These are phyloP conservation scores for Lasioglossum malachurum DNA, from an alignment of 2,888 invertebrate genomes.

Conservation along the genomic window DNA sequence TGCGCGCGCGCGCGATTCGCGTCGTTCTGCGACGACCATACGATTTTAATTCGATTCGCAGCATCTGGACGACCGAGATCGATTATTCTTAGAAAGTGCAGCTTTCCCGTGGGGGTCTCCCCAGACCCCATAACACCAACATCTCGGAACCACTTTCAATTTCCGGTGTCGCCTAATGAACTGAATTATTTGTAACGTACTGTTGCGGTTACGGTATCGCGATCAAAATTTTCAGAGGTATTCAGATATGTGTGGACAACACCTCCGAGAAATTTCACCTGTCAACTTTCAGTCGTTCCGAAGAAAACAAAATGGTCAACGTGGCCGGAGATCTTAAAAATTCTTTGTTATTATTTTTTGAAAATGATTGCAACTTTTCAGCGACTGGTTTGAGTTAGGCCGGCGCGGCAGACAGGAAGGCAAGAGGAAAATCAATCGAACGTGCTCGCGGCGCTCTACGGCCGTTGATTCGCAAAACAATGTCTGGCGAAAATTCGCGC, in stretches of 20 bases:
- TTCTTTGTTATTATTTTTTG: background rate
- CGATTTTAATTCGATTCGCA: slow-evolving; percentile 67
- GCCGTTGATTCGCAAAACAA: slow-evolving; percentile 27
- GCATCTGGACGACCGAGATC: background rate
- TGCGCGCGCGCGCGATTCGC: background rate
- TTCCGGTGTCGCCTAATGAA: background rate
- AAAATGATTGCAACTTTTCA: background rate
- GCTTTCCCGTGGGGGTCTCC: background rate
- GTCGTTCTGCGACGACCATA: slow-evolving; percentile 54
- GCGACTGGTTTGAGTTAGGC: background rate
- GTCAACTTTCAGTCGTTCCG: no score
- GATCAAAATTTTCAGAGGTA: background rate
- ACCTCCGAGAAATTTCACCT: no score
- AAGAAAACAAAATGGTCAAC: background rate
- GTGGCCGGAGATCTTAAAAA: background rate
- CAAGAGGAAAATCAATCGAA: background rate
- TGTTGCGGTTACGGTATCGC: background rate
- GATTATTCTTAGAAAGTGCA: slow-evolving; percentile 8
- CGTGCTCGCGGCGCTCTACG: background rate
- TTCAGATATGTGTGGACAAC: background rate
- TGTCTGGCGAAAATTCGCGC: slow-evolving; percentile 16
- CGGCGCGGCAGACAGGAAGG: background rate
- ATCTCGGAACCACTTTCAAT: background rate
- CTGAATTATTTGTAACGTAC: background rate
- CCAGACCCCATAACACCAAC: background rate